A percentile compares a stretch with the other conserved stretches of the same genome.
Evolutionary conservation across 1,140 invertebrate genomes (phyloP).

Genomic region (Dermatophagoides farinae): DNA sequence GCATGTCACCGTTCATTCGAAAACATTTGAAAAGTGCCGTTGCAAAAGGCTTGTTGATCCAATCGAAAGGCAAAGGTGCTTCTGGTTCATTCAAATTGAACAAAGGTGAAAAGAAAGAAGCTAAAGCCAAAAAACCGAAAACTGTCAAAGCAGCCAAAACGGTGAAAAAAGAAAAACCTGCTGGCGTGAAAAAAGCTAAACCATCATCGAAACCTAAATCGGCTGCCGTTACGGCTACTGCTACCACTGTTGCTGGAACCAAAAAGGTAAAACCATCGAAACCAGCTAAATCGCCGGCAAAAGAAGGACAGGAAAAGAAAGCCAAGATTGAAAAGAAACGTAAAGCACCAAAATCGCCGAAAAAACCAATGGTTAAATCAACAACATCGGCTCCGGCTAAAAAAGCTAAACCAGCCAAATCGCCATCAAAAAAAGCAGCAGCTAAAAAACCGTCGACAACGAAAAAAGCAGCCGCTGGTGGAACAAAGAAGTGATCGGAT

Average conservation of each 20-base stretch:
- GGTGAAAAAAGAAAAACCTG: background rate
- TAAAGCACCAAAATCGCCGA: slow-evolving; percentile 6
- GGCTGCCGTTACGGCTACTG: background rate
- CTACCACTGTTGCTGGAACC: background rate
- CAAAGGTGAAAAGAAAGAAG: slow-evolving; percentile 8
- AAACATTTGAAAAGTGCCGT: slow-evolving; percentile 20
- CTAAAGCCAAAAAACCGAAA: slow-evolving; percentile 11
- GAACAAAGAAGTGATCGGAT: background rate
- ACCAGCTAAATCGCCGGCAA: background rate
- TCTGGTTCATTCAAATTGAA: slow-evolving; percentile 14
- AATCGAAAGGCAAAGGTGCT: slow-evolving; percentile 21
- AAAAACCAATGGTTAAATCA: slow-evolving; percentile 8
- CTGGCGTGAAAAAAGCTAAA: slow-evolving; percentile 10
- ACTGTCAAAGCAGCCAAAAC: background rate
- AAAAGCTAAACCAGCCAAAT: background rate
- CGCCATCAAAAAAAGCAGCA: slow-evolving; percentile 1
- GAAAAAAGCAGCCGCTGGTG: background rate
- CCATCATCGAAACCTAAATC: slow-evolving; percentile 12
- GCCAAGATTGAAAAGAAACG: slow-evolving; percentile 15
- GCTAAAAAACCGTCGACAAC: slow-evolving; percentile 15
- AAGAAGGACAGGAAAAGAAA: slow-evolving; percentile 11
- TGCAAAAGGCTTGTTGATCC: slow-evolving; percentile 17
- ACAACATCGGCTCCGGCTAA: slow-evolving; percentile 2
- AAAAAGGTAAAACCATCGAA: slow-evolving; percentile 4
- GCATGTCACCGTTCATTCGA: slow-evolving; percentile 22